Evolutionary conservation across 2,888 invertebrate species (phyloP).

Genomic region (Tortrix viridana): DNA sequence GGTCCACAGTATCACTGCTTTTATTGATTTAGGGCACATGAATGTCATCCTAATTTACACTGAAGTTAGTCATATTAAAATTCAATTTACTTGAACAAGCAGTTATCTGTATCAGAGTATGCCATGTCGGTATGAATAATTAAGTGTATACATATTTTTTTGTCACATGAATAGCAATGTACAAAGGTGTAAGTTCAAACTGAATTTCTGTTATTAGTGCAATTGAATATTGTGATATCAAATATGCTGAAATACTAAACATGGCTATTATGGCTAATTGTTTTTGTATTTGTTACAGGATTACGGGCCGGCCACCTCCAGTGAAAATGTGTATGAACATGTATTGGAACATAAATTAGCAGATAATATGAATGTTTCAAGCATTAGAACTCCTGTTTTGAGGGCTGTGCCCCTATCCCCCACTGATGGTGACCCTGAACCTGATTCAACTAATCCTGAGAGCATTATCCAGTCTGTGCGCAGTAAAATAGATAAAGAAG

Average conservation of each 20-base stretch:
- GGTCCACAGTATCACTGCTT: constrained; percentile 42
- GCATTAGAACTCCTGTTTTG: constrained; percentile 75
- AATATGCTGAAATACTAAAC: background rate
- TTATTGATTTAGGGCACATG: constrained; percentile 51
- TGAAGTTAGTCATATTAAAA: constrained; percentile 56
- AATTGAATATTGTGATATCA: background rate
- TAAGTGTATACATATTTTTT: background rate
- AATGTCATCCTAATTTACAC: constrained; percentile 48
- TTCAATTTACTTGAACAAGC: constrained; percentile 48
- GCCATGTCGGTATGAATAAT: background rate
- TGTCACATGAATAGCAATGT: background rate
- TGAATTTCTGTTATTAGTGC: background rate
- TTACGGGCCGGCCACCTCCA: constrained; percentile 84
- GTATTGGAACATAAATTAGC: constrained; percentile 79
- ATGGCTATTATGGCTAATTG: constrained; percentile 24
- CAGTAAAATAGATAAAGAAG: constrained; percentile 69
- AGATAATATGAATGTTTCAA: constrained; percentile 76
- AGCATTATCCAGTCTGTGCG: constrained; percentile 73
- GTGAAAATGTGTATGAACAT: constrained; percentile 77
- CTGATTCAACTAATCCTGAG: constrained; percentile 78
- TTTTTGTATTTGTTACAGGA: constrained; percentile 66
- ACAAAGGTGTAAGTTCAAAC: background rate
- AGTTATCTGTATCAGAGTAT: constrained; percentile 25
- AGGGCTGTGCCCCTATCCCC: constrained; percentile 72
- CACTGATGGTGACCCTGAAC: constrained; percentile 71